phyloP scores from a whole-genome alignment of 2,888 invertebrate genomes.

The Pomacea canaliculata region DNA sequence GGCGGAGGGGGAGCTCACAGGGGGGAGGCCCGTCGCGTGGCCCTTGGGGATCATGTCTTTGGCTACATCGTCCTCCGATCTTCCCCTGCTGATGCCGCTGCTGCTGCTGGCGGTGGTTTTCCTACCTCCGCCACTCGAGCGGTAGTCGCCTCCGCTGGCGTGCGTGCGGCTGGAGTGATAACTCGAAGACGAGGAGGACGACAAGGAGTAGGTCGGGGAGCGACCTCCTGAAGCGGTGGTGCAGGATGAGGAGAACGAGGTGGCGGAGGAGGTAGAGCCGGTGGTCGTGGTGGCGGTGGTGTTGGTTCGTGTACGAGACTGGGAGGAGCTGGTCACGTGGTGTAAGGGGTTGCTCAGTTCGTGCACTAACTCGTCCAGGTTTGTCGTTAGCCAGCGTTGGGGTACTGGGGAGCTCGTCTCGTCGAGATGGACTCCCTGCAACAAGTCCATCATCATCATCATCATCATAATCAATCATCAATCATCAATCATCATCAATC shows the following conservation, averaged over 20 bases:
- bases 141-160: not conserved
- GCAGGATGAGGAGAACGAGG: not conserved
- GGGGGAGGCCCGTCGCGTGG: not conserved
- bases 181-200: not conserved
- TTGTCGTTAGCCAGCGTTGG: slow-evolving; percentile 31
- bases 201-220: not conserved
- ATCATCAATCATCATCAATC: not conserved
- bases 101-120: not conserved
- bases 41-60: not conserved
- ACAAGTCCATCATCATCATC: not conserved
- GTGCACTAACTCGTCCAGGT: slow-evolving; percentile 42
- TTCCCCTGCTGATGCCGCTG: slow-evolving; percentile 10
- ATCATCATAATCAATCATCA: not conserved
- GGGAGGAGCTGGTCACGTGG: slow-evolving; percentile 1
- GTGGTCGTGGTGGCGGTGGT: slow-evolving; percentile 1
- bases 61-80: not conserved
- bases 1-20: not conserved
- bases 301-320: not conserved
- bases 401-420: slow-evolving; percentile 41
- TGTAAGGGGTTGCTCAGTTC: slow-evolving; percentile 38
- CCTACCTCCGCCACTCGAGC: not conserved
- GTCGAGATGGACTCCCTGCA: slow-evolving; percentile 48
- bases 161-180: not conserved
- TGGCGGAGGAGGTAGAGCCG: slow-evolving; percentile 2
- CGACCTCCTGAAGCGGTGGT: not conserved